These are phyloP conservation scores for Xiphorhynchus erythropygius DNA, from an alignment of 2,797 vertebrate genomes.

Conservation along the genomic window DNA sequence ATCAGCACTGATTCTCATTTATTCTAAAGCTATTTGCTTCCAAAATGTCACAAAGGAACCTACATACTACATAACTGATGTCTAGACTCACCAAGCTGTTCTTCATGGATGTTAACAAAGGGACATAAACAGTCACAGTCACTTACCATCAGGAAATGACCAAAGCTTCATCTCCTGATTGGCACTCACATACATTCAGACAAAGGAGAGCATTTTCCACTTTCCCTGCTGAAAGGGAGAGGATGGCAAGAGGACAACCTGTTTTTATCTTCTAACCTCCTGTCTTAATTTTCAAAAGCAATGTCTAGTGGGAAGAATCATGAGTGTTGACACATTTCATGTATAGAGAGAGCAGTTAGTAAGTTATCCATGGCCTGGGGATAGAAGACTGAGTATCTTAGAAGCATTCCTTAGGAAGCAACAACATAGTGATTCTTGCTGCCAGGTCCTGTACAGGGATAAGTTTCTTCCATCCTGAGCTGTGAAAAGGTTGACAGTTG, in stretches of 20 bases:
- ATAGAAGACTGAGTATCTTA: neutral
- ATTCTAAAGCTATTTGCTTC: neutral
- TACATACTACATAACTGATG: neutral
- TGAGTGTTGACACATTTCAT: neutral
- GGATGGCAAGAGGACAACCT: neutral
- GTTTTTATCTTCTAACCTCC: neutral
- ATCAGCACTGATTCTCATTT: neutral
- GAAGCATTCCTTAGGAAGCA: neutral
- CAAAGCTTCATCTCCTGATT: neutral
- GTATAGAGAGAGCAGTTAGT: neutral
- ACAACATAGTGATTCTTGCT: neutral
- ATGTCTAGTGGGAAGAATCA: neutral
- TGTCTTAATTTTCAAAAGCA: neutral
- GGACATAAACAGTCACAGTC: neutral
- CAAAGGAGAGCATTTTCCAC: neutral
- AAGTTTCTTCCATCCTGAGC: neutral
- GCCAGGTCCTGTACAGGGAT: neutral
- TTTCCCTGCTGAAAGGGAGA: neutral
- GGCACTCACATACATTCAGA: neutral
- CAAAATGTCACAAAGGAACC: neutral
- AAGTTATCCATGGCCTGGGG: neutral
- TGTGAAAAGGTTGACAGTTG: neutral
- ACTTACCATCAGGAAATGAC: neutral
- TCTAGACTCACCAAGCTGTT: neutral
- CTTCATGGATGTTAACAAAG: neutral